A percentile compares a stretch with the other conserved stretches of the same genome.
phyloP scores from a whole-genome alignment of 2,113 vertebrate genomes.

The Stictonetta naevosa region DNA sequence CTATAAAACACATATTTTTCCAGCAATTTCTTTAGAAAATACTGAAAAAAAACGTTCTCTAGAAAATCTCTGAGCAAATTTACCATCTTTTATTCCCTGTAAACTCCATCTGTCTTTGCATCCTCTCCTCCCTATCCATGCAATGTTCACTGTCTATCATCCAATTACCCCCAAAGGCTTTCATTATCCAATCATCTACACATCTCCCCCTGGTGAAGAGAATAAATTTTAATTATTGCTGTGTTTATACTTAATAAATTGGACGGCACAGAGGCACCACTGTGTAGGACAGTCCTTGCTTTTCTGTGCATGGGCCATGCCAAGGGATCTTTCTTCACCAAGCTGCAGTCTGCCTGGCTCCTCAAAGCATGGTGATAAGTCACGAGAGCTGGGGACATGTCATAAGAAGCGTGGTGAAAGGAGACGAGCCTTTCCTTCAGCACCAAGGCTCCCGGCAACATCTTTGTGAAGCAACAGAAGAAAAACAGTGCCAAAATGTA shows the following conservation, averaged over 20 bases:
- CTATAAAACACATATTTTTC: not conserved
- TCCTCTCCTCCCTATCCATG: not conserved
- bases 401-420: not conserved
- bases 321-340: not conserved
- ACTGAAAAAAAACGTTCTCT: not conserved
- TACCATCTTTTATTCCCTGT: not conserved
- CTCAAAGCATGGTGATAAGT: rapidly evolving
- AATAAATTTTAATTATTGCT: not conserved
- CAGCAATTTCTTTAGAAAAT: not conserved
- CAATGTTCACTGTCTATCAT: not conserved
- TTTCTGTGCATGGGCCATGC: not conserved
- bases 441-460: not conserved
- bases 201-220: not conserved
- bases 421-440: not conserved
- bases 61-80: not conserved
- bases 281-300: not conserved
- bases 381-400: not conserved
- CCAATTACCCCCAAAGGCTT: not conserved
- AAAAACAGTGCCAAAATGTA: not conserved
- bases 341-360: not conserved
- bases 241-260: not conserved
- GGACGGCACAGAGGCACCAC: not conserved
- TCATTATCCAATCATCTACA: not conserved
- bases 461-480: not conserved
- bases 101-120: not conserved